phyloP scores from a whole-genome alignment of 2,888 invertebrate species.

The Drosophila robusta region DNA sequence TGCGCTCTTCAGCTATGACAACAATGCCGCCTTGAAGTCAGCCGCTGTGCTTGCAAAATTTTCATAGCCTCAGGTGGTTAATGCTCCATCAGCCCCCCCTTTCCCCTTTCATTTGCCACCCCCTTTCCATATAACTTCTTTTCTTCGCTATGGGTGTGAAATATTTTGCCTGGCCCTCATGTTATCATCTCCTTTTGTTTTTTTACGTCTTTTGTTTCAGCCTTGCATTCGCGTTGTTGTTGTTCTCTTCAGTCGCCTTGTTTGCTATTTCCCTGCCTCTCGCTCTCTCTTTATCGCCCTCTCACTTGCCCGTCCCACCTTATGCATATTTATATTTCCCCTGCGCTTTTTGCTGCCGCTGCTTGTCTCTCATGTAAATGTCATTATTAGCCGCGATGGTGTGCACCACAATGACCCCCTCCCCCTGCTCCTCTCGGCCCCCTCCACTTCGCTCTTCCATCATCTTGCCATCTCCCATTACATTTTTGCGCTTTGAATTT shows the following conservation, averaged over 20 bases:
- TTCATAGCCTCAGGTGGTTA: slow-evolving; percentile 67
- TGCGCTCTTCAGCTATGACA: slow-evolving; percentile 38
- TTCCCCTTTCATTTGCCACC: not conserved
- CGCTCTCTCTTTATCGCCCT: not conserved
- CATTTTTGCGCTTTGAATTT: slow-evolving; percentile 48
- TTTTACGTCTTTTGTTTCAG: slow-evolving; percentile 53
- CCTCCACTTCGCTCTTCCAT: not conserved
- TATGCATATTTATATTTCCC: slow-evolving; percentile 75
- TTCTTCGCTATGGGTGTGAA: slow-evolving; percentile 47
- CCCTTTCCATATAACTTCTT: not conserved
- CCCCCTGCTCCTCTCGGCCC: not conserved
- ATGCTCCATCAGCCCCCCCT: slow-evolving; percentile 6
- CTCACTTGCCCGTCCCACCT: slow-evolving; percentile 1
- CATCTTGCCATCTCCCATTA: slow-evolving; percentile 59
- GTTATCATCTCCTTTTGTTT: slow-evolving; percentile 27
- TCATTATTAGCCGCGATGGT: slow-evolving; percentile 67
- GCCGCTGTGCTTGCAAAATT: slow-evolving; percentile 44
- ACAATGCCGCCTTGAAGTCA: slow-evolving; percentile 65
- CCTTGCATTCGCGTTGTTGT: slow-evolving; percentile 35
- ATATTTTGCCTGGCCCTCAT: slow-evolving; percentile 40
- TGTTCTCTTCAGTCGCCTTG: not conserved
- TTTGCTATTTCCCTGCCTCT: not conserved
- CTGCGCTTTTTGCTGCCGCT: slow-evolving; percentile 51
- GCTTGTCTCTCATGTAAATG: slow-evolving; percentile 66
- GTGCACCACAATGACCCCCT: not conserved